Evolutionary conservation across 2,797 vertebrate species (phyloP).

Genomic region (Champsocephalus gunnari): DNA sequence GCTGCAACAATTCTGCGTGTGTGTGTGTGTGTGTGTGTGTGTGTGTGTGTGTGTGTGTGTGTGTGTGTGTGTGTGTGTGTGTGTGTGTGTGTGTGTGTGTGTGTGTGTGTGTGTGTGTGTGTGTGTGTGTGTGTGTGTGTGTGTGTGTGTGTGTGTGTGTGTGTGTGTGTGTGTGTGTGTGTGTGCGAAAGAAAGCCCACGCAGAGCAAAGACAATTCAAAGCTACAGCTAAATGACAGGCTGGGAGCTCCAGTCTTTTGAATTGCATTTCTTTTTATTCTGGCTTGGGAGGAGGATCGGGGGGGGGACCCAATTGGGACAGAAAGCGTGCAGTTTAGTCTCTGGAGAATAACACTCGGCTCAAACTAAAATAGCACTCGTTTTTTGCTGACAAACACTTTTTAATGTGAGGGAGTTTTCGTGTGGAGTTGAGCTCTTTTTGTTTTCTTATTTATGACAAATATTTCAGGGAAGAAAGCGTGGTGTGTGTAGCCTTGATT

Average conservation of each 20-base stretch:
- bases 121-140: too few relatives aligned
- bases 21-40: not conserved
- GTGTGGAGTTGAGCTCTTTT: slow-evolving; percentile 61
- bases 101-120: too few relatives aligned
- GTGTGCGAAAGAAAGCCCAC: slow-evolving; percentile 65
- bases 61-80: too few relatives aligned
- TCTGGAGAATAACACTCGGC: slow-evolving; percentile 70
- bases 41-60: too few relatives aligned
- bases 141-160: too few relatives aligned
- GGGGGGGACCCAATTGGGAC: slow-evolving; percentile 62
- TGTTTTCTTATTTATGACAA: slow-evolving; percentile 77
- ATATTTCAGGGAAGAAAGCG: slow-evolving; percentile 40
- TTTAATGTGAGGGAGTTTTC: slow-evolving; percentile 65
- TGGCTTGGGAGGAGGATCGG: slow-evolving; percentile 64
- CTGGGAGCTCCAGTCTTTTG: slow-evolving; percentile 68
- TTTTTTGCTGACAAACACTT: slow-evolving; percentile 82
- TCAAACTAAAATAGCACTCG: slow-evolving; percentile 77
- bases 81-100: too few relatives aligned
- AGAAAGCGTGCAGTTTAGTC: slow-evolving; percentile 70
- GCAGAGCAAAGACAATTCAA: slow-evolving; percentile 76
- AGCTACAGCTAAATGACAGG: slow-evolving; percentile 81
- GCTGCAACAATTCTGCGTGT: slow-evolving; percentile 63
- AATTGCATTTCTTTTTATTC: slow-evolving; percentile 75
- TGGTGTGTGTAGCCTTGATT: slow-evolving; percentile 52
- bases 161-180: not conserved